These are phyloP conservation scores for Psilopogon haemacephalus DNA, from an alignment of 2,113 vertebrate species.

Conservation along the genomic window DNA sequence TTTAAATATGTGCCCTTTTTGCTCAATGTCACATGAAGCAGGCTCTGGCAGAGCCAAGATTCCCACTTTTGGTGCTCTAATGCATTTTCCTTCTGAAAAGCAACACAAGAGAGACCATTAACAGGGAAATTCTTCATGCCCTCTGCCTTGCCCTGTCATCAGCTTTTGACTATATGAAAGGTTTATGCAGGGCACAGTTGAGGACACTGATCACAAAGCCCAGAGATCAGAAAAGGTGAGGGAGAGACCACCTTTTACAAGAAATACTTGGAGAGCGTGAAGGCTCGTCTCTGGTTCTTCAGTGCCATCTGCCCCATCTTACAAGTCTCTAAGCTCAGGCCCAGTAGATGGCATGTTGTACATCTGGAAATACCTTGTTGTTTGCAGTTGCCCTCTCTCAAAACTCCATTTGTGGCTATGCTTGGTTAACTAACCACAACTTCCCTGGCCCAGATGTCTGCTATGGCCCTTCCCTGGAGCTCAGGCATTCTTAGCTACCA, in stretches of 20 bases:
- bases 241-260: neutral
- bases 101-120: neutral
- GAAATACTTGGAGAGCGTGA: neutral
- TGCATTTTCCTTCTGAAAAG: slow-evolving; percentile 5
- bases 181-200: neutral
- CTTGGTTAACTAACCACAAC: neutral
- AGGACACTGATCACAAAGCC: neutral
- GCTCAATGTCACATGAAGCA: neutral
- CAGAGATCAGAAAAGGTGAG: neutral
- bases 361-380: neutral
- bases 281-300: neutral
- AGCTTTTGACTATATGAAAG: neutral
- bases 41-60: neutral
- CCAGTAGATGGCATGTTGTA: neutral
- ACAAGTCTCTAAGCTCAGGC: neutral
- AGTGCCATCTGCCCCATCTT: neutral
- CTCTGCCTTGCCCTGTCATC: neutral
- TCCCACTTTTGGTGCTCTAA: neutral
- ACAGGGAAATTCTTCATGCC: neutral
- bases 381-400: neutral
- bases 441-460: neutral
- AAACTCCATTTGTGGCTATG: neutral
- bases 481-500: neutral
- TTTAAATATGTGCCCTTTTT: neutral
- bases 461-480: neutral